These are phyloP conservation scores for Zaprionus lineosus DNA, from an alignment of 2,888 invertebrate species.

Conservation along the genomic window DNA sequence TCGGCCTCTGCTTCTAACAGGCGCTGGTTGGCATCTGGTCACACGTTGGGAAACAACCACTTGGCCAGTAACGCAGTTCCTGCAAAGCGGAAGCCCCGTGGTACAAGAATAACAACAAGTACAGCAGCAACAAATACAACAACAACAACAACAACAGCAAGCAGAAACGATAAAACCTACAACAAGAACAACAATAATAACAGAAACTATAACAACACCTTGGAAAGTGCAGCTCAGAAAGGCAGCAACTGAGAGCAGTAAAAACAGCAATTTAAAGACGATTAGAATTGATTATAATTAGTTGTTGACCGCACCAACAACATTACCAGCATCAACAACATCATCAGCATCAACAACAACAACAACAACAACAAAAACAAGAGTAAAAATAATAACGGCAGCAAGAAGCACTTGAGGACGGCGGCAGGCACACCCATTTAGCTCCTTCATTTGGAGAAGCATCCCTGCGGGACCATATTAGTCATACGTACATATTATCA, in stretches of 20 bases:
- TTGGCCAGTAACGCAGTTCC: too few relatives aligned
- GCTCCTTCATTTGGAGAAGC: background rate
- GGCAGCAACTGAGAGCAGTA: slow-evolving; percentile 47
- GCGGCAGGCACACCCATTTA: slow-evolving; percentile 1
- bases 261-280: slow-evolving; percentile 76
- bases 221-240: slow-evolving; percentile 71
- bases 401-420: too few relatives aligned
- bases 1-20: too few relatives aligned
- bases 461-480: slow-evolving; percentile 19
- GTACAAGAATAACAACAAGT: too few relatives aligned
- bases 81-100: too few relatives aligned
- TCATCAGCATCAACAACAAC: background rate
- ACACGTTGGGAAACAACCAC: too few relatives aligned
- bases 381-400: too few relatives aligned
- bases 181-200: slow-evolving; percentile 20
- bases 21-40: too few relatives aligned
- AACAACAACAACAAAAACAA: too few relatives aligned
- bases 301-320: slow-evolving; percentile 53
- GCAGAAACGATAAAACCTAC: slow-evolving; percentile 2
- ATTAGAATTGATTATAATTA: slow-evolving; percentile 82
- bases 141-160: slow-evolving; percentile 14
- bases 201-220: slow-evolving; percentile 49
- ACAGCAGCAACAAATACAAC: too few relatives aligned
- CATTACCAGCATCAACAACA: slow-evolving; percentile 18
- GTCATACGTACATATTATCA: slow-evolving; percentile 53